Percentiles rank a stretch among this genome's conserved stretches.
These are phyloP conservation scores for Anniella stebbinsi DNA, from an alignment of 2,797 vertebrate species.

Conservation along the genomic window DNA sequence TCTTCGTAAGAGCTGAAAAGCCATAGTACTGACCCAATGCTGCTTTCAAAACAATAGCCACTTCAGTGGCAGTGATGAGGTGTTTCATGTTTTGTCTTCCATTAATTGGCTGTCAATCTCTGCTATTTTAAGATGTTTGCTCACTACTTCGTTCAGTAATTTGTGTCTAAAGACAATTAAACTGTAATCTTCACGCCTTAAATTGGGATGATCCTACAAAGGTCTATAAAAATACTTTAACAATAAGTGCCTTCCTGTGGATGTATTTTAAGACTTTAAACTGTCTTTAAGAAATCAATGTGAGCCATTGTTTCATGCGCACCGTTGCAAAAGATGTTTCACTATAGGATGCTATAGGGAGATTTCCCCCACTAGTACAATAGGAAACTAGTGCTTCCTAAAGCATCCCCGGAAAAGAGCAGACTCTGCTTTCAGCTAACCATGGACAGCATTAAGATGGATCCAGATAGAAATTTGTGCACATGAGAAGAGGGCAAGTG, in stretches of 20 bases:
- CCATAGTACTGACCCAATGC: not conserved
- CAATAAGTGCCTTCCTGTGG: not conserved
- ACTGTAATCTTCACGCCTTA: not conserved
- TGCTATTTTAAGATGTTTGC: not conserved
- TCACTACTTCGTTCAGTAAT: not conserved
- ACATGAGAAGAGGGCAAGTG: not conserved
- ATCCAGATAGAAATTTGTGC: not conserved
- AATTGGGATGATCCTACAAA: not conserved
- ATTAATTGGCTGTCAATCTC: not conserved
- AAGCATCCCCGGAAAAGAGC: not conserved
- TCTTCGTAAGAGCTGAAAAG: not conserved
- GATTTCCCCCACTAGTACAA: not conserved
- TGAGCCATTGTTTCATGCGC: not conserved
- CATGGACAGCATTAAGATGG: not conserved
- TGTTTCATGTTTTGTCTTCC: not conserved
- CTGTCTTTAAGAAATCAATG: not conserved
- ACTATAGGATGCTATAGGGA: rapidly evolving
- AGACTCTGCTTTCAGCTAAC: not conserved
- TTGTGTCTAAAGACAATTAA: not conserved
- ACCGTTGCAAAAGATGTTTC: not conserved
- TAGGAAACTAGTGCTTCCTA: no score
- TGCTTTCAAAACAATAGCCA: not conserved
- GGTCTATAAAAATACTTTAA: not conserved
- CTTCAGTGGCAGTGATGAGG: not conserved
- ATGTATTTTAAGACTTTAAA: not conserved